These are phyloP conservation scores for Hymenopus coronatus DNA, from an alignment of 2,888 invertebrate species.

Conservation along the genomic window DNA sequence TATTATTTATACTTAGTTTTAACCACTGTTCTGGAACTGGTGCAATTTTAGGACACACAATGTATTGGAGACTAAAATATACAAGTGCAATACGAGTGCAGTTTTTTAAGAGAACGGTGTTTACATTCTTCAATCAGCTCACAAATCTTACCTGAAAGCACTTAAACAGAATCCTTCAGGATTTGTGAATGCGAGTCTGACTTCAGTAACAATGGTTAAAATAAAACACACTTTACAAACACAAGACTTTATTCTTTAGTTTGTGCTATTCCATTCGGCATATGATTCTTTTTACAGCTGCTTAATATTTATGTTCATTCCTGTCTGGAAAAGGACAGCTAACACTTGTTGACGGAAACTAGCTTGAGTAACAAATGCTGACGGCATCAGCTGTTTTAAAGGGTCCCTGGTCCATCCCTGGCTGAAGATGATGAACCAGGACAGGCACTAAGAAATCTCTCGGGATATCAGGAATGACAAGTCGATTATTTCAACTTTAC, in stretches of 20 bases:
- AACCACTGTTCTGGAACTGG: too few relatives aligned
- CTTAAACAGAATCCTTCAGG: too few relatives aligned
- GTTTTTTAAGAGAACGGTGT: too few relatives aligned
- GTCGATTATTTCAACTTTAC: not conserved
- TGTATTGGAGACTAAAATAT: too few relatives aligned
- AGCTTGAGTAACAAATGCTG: not conserved
- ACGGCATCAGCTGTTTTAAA: not conserved
- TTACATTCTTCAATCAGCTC: too few relatives aligned
- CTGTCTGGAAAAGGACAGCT: not conserved
- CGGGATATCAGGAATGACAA: not conserved
- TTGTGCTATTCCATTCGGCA: constrained; percentile 21
- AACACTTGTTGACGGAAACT: not conserved
- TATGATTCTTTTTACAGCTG: not conserved
- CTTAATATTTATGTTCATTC: not conserved
- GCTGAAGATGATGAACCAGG: constrained; percentile 31
- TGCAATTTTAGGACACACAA: too few relatives aligned
- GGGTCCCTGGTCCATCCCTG: constrained; percentile 31
- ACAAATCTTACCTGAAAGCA: too few relatives aligned
- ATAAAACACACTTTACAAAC: not conserved
- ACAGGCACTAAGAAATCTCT: constrained; percentile 30
- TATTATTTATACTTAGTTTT: too few relatives aligned
- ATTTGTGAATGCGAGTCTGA: too few relatives aligned
- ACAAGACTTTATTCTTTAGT: constrained; percentile 13
- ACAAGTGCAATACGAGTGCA: too few relatives aligned
- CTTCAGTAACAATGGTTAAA: not conserved